A percentile compares a stretch with the other conserved stretches of the same genome.
These are phyloP conservation scores for Hydrozoanthus tunicans DNA, from an alignment of 64 coral and sea anemone genomes.

Conservation along the genomic window DNA sequence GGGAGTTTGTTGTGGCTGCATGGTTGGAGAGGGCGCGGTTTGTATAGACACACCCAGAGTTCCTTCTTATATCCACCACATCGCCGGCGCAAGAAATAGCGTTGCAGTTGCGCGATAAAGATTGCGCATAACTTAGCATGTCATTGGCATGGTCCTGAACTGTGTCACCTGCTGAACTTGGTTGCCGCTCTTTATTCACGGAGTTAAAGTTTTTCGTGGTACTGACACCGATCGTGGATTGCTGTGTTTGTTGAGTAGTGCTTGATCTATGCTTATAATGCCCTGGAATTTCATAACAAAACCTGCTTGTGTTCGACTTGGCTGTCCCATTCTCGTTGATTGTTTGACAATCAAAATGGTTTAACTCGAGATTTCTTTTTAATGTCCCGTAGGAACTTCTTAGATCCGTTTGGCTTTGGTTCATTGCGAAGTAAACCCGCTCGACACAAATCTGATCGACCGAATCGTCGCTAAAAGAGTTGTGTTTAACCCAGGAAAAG, in stretches of 20 bases:
- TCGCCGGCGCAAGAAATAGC: no score
- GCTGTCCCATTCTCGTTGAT: neutral
- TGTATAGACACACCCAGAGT: neutral
- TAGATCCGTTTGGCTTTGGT: neutral
- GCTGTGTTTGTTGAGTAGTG: neutral
- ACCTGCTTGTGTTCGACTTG: neutral
- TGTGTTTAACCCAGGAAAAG: slow-evolving; percentile 1
- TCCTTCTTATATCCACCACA: no score
- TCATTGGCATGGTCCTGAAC: no score
- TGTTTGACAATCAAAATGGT: neutral
- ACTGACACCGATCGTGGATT: neutral
- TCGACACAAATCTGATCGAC: slow-evolving; percentile 45
- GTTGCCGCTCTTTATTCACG: no score
- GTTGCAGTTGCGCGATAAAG: no score
- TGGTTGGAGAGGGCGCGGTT: neutral
- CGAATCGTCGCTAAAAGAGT: neutral
- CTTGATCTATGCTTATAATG: neutral
- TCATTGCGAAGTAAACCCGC: slow-evolving; percentile 35
- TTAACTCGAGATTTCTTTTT: neutral
- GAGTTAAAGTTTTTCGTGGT: neutral
- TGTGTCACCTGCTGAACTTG: no score
- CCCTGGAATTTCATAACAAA: neutral
- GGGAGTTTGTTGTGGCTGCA: no score
- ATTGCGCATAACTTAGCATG: no score
- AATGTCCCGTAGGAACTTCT: slow-evolving; percentile 1